These are phyloP conservation scores for Apamea monoglypha DNA, from an alignment of 2,888 invertebrate species.

Conservation along the genomic window DNA sequence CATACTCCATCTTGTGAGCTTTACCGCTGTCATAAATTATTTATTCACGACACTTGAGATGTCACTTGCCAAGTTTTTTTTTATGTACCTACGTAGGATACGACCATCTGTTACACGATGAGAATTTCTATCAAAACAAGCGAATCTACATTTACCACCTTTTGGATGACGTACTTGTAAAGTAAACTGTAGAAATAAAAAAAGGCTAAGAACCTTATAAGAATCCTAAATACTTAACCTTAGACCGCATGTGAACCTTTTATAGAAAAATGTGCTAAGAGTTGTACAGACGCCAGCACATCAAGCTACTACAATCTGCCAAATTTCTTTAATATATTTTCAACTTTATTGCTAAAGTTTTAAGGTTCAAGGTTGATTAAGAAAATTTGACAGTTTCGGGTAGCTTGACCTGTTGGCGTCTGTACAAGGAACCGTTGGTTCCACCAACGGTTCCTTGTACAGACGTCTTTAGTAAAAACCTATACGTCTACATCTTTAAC, in stretches of 20 bases:
- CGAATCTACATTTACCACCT: background rate
- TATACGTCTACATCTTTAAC: background rate
- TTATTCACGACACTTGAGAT: conserved; percentile 35
- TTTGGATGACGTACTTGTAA: background rate
- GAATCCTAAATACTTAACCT: background rate
- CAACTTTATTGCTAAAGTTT: too few relatives aligned
- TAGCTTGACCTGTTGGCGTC: too few relatives aligned
- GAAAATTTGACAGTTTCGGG: too few relatives aligned
- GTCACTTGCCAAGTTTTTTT: conserved; percentile 27
- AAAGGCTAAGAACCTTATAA: background rate
- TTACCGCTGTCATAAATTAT: conserved; percentile 30
- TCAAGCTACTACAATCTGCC: too few relatives aligned
- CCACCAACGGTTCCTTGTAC: too few relatives aligned
- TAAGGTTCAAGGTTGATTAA: too few relatives aligned
- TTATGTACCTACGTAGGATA: conserved; percentile 6
- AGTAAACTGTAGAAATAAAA: background rate
- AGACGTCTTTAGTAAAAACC: background rate
- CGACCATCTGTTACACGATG: conserved; percentile 26
- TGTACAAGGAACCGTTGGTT: background rate
- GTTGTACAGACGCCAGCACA: too few relatives aligned
- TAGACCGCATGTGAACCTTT: background rate
- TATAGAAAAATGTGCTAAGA: background rate
- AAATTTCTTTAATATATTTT: too few relatives aligned
- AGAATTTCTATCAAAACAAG: background rate
- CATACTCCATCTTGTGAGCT: conserved; percentile 28